phyloP scores from a whole-genome alignment of 2,797 vertebrate genomes.

The Dromococcyx pavoninus region DNA sequence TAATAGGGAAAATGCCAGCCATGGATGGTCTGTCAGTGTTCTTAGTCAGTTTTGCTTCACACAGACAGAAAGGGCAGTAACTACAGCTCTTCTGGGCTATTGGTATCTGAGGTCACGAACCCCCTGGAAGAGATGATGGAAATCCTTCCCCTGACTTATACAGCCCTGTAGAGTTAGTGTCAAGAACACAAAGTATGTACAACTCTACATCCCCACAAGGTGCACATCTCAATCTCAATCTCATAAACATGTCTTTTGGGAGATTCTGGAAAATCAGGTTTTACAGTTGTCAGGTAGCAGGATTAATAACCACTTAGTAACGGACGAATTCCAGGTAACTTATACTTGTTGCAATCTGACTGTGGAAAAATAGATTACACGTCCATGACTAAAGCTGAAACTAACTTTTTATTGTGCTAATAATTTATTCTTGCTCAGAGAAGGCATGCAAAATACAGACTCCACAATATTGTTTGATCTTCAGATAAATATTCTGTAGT shows the following conservation, averaged over 20 bases:
- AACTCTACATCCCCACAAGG: neutral
- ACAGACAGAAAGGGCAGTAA: rapidly evolving
- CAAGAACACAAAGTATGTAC: rapidly evolving
- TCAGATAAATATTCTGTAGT: neutral
- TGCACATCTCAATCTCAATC: rapidly evolving
- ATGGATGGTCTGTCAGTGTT: neutral
- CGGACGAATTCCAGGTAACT: neutral
- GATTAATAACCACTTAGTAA: neutral
- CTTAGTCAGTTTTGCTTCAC: neutral
- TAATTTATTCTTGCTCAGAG: neutral
- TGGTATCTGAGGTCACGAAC: neutral
- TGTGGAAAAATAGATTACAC: neutral
- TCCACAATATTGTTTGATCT: neutral
- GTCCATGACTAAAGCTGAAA: neutral
- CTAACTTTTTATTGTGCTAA: neutral
- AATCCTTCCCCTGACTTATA: neutral
- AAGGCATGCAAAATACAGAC: rapidly evolving
- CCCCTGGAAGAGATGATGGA: neutral
- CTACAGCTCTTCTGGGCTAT: neutral
- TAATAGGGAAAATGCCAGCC: neutral
- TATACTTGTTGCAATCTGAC: rapidly evolving
- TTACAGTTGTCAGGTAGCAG: neutral
- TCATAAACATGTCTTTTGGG: neutral
- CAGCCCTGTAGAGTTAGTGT: neutral
- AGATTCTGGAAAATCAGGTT: neutral